Evolutionary conservation across 2,888 invertebrate genomes (phyloP), one percentile per base, ranked within the genome.

Genomic region (Oscheius sp.): DNA sequence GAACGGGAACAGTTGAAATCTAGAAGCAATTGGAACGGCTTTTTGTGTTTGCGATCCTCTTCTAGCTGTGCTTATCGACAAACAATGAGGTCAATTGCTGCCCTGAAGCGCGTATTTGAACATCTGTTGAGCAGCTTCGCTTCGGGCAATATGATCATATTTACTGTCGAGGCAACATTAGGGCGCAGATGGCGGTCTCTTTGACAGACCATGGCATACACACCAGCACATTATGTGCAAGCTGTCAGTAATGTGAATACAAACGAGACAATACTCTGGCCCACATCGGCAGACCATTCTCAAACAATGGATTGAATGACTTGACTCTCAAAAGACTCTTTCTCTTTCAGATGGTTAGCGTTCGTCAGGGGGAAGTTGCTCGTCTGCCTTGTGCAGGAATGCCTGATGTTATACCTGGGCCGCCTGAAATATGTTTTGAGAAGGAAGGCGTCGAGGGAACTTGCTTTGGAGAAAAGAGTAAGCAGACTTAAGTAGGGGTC

Each of bases 341-440:
- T 25, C 25, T 52, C 20, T 68, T 48, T 3, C 52, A 79, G 76
- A 73, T 75, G 4, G 74, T 84, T 10, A 71, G 73, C 3, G 82
- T 78, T 6, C 66, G 76, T 1, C 77, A 79, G 61, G 83, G 81
- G 23, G 78, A 83, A 61, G 82, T 84, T 12, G 82, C 83, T 23
- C 72, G 84, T 20, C 58, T 84, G 3, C 84, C 84, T 6, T 84
- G 84, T 57, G 76, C 77, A n/a, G 84, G 84, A 52, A 66, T 81
- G 68, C 82, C 81, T 4, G 84, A 84, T 72, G 81, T 84, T 6
- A 72, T 84, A 6, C 84, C 84, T 4, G 78, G 82, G 6, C 84
- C 84, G 0, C 78, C 84, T 15, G 72, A 77, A 17, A 73, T 84
- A 20, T 85, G 82, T 71, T 83, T 84, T 53, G 82, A 82, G 65